These are phyloP conservation scores for Mus musculus DNA, from an alignment of 2,113 vertebrate species.

Conservation along the genomic window GRCm39 chr11:102874001-102874500, in stretches of 20 bases:
- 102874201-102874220: neutral
- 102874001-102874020: conserved; percentile 40
- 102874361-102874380: neutral
- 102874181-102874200: neutral
- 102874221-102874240: neutral
- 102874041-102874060: neutral
- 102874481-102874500: accelerated
- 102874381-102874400: too few relatives aligned
- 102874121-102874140: neutral
- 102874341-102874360: neutral
- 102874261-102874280: neutral
- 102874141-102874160: neutral
- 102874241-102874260: neutral
- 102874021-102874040: neutral
- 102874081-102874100: neutral
- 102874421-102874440: neutral
- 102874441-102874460: neutral
- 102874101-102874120: neutral
- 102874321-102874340: neutral
- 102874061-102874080: neutral
- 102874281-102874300: neutral
- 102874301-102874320: neutral
- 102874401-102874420: neutral
- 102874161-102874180: neutral
- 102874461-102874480: neutral